Evolutionary conservation across 2,113 vertebrate species (phyloP), one percentile per base, ranked within the genome.

Genomic region (Cephalopterus ornatus): DNA sequence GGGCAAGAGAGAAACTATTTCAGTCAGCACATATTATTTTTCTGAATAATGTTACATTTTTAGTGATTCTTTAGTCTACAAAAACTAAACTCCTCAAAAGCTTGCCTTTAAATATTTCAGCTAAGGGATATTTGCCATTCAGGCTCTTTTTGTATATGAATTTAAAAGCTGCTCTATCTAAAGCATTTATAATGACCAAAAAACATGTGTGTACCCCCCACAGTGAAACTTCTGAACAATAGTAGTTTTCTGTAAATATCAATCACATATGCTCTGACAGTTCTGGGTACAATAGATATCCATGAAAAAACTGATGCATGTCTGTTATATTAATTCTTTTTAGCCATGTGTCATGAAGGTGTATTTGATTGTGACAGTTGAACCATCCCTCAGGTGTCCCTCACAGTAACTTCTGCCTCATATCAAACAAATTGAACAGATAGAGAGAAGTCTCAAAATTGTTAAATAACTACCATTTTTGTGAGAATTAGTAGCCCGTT

Each of bases 1-100:
- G 92, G 94, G 65, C 95, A 94, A 93, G 84, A 93, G 49, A 85
- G 66, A 94, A 89, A 85, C 86, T 91, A 47, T 91, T 97, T 89
- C 70, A 74, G 78, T 88, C 95, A 96, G 91, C 93, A 89, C 66
- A 83, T 91, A 90, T 6, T 81, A 56, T 86, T 93, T 93, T 95
- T 96, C 62, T 97, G 79, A 92, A 83, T 28, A 62, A 16, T 21
- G 11, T 77, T 85, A 50, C 47, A 46, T 81, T 84, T 93, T 89
- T 71, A 75, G 73, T 58, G 71, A 72, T 26, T 72, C 50, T 81
- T 91, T 62, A 52, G 16, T 80, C 55, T 75, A 12, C 68, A 91
- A 73, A 95, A 86, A 27, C 21, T 50, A 39, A 82, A 80, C 42
- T 71, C 76, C 47, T 4, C 27, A 63, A 26, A 90, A 73, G 35